A percentile compares a stretch with the other conserved stretches of the same genome.
These are phyloP conservation scores for Hirtodrosophila trivittata DNA, from an alignment of 2,888 invertebrate genomes.

Conservation along the genomic window DNA sequence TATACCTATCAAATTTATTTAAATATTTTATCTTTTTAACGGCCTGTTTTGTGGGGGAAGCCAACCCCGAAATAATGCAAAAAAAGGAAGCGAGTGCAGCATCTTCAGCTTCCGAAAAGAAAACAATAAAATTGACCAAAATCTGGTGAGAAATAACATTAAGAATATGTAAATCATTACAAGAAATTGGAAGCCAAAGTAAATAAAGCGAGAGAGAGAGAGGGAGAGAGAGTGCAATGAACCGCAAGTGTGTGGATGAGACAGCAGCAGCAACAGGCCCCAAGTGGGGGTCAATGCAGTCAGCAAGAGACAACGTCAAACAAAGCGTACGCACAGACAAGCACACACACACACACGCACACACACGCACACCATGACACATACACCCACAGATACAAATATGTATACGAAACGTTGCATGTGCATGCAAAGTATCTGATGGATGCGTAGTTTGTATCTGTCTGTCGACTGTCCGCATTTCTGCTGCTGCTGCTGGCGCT, in stretches of 20 bases:
- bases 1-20: conserved; percentile 73
- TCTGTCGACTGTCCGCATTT: no score
- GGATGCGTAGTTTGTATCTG: conserved; percentile 38
- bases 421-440: conserved; percentile 75
- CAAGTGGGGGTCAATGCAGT: conserved; percentile 73
- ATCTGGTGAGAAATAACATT: neutral
- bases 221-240: conserved; percentile 73
- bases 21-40: conserved; percentile 57
- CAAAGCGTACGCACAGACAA: conserved; percentile 58
- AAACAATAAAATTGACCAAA: conserved; percentile 21
- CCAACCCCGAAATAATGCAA: neutral
- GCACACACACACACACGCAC: conserved; percentile 39
- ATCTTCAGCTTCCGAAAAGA: conserved; percentile 32
- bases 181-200: conserved; percentile 59
- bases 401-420: conserved; percentile 28
- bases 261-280: conserved; percentile 44
- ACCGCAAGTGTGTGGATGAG: conserved; percentile 70
- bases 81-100: conserved; percentile 18
- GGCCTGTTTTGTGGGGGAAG: neutral
- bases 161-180: conserved; percentile 50
- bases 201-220: conserved; percentile 48
- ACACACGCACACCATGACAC: neutral
- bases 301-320: conserved; percentile 67
- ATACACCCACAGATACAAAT: conserved; percentile 16
- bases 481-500: no score